Evolutionary conservation across 2,888 invertebrate species (phyloP).

Genomic region (Mongoloraphidia duomilia): DNA sequence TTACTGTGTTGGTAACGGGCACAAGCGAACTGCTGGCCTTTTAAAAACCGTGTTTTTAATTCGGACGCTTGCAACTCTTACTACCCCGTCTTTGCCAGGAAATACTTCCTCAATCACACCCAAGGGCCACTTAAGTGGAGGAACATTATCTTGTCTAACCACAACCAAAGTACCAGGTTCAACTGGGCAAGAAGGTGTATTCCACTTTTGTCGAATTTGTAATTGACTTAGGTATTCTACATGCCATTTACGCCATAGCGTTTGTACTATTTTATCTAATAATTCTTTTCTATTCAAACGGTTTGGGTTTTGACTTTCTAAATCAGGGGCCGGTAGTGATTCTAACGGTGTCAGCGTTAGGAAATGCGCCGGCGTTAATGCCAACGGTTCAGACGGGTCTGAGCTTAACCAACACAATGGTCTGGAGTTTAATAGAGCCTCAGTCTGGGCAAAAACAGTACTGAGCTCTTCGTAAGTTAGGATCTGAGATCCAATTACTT

Average conservation of each 20-base stretch:
- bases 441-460: constrained; percentile 5
- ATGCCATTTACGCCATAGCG: constrained; percentile 1
- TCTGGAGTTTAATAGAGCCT: constrained; percentile 11
- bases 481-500: background rate
- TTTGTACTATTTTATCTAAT: constrained; percentile 1
- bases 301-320: background rate
- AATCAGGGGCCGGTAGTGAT: background rate
- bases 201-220: constrained; percentile 2
- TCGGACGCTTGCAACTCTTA: constrained; percentile 6
- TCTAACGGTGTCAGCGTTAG: constrained; percentile 3
- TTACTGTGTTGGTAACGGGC: constrained; percentile 7
- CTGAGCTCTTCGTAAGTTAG: background rate
- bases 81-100: constrained; percentile 8
- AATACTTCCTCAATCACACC: background rate
- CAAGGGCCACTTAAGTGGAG: background rate
- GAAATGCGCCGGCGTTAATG: constrained; percentile 8
- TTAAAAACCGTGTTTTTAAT: constrained; percentile 4
- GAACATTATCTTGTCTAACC: too few species aligned
- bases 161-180: background rate
- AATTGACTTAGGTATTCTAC: background rate
- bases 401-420: constrained; percentile 6
- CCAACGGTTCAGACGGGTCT: constrained; percentile 6
- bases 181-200: background rate
- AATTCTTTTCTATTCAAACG: background rate
- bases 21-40: constrained; percentile 7